phyloP scores from a whole-genome alignment of 1,140 invertebrate genomes.

The Scylla paramamosain region DNA sequence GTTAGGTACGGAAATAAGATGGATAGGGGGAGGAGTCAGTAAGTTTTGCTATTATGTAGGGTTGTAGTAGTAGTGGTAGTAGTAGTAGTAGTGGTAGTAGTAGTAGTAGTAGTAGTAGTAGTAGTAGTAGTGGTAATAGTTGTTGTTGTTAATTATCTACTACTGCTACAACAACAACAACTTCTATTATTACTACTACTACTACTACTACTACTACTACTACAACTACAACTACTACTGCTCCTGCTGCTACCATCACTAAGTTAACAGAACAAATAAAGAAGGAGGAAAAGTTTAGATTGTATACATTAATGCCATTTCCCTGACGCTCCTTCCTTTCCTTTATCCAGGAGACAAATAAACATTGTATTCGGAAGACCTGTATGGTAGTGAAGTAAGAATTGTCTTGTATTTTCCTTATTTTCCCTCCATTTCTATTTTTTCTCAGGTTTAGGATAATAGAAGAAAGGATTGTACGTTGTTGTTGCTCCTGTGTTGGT shows the following conservation, averaged over 20 bases:
- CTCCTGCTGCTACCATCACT: not conserved
- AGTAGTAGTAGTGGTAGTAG: not conserved
- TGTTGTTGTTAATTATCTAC: not conserved
- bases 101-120: constrained; percentile 4
- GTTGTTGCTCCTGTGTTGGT: no score
- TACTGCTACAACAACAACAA: not conserved
- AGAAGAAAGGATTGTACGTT: no score
- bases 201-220: not conserved
- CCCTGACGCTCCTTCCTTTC: no score
- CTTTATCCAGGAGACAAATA: no score
- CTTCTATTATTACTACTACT: not conserved
- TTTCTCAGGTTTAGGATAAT: not conserved
- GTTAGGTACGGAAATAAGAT: no score
- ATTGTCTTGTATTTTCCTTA: not conserved
- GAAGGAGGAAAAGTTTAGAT: no score
- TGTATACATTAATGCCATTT: no score
- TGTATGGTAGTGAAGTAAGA: no score
- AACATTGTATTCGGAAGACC: no score
- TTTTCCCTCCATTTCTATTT: not conserved
- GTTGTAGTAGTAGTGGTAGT: not conserved
- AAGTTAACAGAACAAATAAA: no score
- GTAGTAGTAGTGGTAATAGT: not conserved
- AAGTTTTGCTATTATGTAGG: not conserved
- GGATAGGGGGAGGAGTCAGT: not conserved
- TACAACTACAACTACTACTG: not conserved